Evolutionary conservation across 2,797 vertebrate species (phyloP).

Genomic region (Cheirogaleus major): DNA sequence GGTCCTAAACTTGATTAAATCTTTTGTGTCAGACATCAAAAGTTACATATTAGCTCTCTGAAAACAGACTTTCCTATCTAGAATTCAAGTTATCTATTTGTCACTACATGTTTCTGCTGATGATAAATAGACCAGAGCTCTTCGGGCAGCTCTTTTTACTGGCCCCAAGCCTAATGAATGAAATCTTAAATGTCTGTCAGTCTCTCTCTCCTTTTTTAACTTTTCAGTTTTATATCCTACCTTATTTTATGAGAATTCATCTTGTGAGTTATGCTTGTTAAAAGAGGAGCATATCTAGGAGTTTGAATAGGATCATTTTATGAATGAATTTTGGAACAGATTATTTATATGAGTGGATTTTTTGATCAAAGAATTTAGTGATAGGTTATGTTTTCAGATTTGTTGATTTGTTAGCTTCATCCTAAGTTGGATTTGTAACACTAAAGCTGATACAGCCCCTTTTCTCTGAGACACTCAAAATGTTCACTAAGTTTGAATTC

Average conservation of each 20-base stretch:
- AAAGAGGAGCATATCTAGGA: background rate
- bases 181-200: background rate
- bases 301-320: conserved; percentile 19
- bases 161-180: background rate
- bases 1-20: background rate
- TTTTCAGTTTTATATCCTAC: background rate
- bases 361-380: conserved; percentile 41
- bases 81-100: conserved; percentile 7
- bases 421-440: background rate
- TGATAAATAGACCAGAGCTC: background rate
- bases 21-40: background rate
- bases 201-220: background rate
- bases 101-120: background rate
- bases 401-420: background rate
- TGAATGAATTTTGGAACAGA: conserved; percentile 13
- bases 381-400: background rate
- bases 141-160: background rate
- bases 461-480: background rate
- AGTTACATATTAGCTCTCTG: background rate
- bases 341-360: background rate
- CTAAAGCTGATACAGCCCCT: background rate
- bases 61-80: conserved; percentile 13
- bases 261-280: background rate
- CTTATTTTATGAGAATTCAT: conserved; percentile 17
- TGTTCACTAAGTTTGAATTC: conserved; percentile 41